A percentile compares a stretch with the other conserved stretches of the same genome.
phyloP scores from a whole-genome alignment of 2,797 vertebrate genomes.

The Rhincodon typus region DNA sequence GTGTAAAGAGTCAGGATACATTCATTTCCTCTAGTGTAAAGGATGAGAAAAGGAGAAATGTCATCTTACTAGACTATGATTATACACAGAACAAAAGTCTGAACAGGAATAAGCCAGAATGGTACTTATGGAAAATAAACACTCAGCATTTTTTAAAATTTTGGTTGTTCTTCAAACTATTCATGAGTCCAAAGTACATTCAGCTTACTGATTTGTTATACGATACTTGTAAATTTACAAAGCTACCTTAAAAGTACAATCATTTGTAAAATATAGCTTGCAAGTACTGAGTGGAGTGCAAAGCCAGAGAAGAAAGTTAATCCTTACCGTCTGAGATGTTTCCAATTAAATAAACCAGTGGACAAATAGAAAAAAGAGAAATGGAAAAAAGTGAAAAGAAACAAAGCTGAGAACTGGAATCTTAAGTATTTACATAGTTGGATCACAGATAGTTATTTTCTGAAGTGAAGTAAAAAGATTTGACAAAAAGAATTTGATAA shows the following conservation, averaged over 20 bases:
- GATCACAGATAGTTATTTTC: background rate
- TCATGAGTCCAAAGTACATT: background rate
- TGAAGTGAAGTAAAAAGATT: background rate
- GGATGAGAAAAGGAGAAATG: background rate
- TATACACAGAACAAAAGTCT: background rate
- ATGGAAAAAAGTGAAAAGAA: conserved; percentile 28
- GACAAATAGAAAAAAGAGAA: conserved; percentile 13
- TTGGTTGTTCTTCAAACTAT: background rate
- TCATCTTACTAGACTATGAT: background rate
- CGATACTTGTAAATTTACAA: background rate
- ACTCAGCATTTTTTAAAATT: background rate
- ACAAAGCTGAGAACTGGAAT: conserved; percentile 2
- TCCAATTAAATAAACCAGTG: conserved; percentile 18
- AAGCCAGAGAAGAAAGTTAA: background rate
- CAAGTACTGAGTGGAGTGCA: background rate
- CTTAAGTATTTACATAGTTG: background rate
- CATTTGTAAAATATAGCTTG: background rate
- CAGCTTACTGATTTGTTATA: background rate
- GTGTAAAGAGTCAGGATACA: background rate
- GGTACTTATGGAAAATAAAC: background rate
- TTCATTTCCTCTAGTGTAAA: background rate
- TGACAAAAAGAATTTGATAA: background rate
- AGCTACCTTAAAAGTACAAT: background rate
- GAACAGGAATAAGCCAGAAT: background rate
- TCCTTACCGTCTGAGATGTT: conserved; percentile 23